A percentile compares a stretch with the other conserved stretches of the same genome.
Evolutionary conservation across 2,888 invertebrate genomes (phyloP).

Genomic region (Galeopsomyia nigrocyanea): DNA sequence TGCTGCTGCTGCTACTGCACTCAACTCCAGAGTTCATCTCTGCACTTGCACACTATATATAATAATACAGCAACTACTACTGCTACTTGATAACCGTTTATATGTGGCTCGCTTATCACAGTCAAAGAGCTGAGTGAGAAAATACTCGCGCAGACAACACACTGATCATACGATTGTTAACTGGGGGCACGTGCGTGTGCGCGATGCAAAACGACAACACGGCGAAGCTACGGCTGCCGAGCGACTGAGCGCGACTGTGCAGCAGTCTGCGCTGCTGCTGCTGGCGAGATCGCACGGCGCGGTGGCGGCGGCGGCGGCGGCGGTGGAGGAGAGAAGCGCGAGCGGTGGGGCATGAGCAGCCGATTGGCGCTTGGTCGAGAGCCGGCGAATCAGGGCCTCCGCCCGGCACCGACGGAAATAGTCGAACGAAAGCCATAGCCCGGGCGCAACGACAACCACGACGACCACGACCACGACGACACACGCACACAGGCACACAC

Average conservation of each 20-base stretch:
- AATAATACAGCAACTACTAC: too few species aligned
- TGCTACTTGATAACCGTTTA: too few species aligned
- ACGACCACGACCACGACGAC: background rate
- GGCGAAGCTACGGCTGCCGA: conserved; percentile 55
- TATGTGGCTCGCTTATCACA: too few species aligned
- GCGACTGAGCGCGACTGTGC: conserved; percentile 57
- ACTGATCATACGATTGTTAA: background rate
- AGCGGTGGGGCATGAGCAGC: conserved; percentile 41
- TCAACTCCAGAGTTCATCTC: too few species aligned
- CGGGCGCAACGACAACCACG: conserved; percentile 3
- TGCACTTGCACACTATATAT: too few species aligned
- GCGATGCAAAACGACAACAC: too few species aligned
- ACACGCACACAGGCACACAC: background rate
- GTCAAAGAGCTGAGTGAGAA: too few species aligned
- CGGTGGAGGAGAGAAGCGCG: background rate
- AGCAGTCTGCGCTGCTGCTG: conserved; percentile 2
- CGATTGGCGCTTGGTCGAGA: conserved; percentile 48
- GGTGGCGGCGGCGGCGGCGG: too few species aligned
- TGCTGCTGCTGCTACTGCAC: too few species aligned
- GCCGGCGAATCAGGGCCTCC: conserved; percentile 33
- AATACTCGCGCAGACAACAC: too few species aligned
- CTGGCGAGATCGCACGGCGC: background rate
- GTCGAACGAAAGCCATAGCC: conserved; percentile 53
- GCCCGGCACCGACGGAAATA: conserved; percentile 58
- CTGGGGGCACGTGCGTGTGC: background rate